Evolutionary conservation across 2,113 vertebrate species (phyloP), one percentile per base, ranked within the genome.

Genomic region (Vulpes ferrilata): DNA sequence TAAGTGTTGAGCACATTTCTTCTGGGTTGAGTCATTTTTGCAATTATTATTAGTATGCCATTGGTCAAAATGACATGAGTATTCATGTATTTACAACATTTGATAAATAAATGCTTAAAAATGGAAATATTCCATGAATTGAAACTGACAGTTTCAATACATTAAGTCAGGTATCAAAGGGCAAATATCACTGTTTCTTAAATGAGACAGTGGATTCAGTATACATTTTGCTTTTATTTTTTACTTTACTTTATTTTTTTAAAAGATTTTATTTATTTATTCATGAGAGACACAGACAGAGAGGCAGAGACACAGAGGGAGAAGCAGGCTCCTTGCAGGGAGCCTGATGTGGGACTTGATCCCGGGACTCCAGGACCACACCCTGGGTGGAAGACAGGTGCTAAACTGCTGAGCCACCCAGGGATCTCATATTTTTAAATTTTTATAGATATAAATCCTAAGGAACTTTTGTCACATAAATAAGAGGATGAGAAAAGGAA

Each of bases 1-100:
- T 84, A 65, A 69, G n/a, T 17, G 55, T 73, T 92, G 93, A 89
- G 43, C 81, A 92, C 16, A 23, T 89, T 97, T 96, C 65, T 93
- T 89, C 91, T 95, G 85, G 55, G 62, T 35, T 22, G 23, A 92
- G 23, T 92, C 84, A 88, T 81, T 97, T 98, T 74, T 81, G 65
- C 43, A 78, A 60, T 93, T 96, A 81, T 96, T 89, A 53, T 48
- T 67, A 88, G 71, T 23, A 69, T 23, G 19, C 3, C 62, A 11
- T 87, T 86, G 84, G 79, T 83, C 62, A 87, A 96, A 93, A 90
- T 85, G 69, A 35, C 23, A 69, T 48, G 67, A 23, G 53, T 43
- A 20, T 43, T 43, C 20, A 73, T 87, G 43, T 43, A 43, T 43
- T 43, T 71, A 69, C 7, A 87, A 27, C 84, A 76, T 91, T 88